Base-by-base conservation (phyloP, 2,888 invertebrate genomes). In the Pseudococcus longispinus region DNA sequence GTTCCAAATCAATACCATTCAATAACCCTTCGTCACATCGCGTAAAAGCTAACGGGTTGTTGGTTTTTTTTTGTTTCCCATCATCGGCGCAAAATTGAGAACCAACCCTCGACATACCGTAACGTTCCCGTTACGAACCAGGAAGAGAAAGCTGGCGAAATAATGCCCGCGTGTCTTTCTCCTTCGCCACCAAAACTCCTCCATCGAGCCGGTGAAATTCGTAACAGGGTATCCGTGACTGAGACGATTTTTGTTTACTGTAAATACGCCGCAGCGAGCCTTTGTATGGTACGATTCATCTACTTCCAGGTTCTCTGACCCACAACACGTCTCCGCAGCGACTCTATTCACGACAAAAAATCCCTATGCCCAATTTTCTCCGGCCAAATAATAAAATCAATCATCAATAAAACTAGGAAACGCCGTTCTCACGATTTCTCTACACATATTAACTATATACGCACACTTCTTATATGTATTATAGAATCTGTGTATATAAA, bases 121-220 rank as follows among this genome's bases (percentile, higher is more conserved):
- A 37, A 37, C 37, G 9, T 4, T 37, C 8, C 77, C 77, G 77
- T 80, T 80, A 80, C 8, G 60, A 60, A 70, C 77, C 37, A 80
- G 77, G 77, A 80, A 80, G 42, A 80, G 77, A 80, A 80, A 80
- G 77, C 77, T 80, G 77, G 42, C 77, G 77, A 37, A 42, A 80
- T 70, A 60, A 74, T 32, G 29, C 8, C 60, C 74, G 37, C 8
- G 37, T 37, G 11, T 74, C 15, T 32, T 60, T 23, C 60, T 9
- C 51, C n/a, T 51, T 51, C 51, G 20, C 60, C 60, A 60, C 23
- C 60, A n/a, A 20, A 6, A 55, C n/a, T n/a, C 4, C 55, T 60
- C 13, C n/a, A 51, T 13, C 23, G 60, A 60, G 9, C 60, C 32
- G 74, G 74, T 74, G 74, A 74, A 74, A 74, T 74, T 74, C 18